Base-by-base conservation (phyloP, 2,113 vertebrate species). In the Anarhynchus alexandrinus region DNA sequence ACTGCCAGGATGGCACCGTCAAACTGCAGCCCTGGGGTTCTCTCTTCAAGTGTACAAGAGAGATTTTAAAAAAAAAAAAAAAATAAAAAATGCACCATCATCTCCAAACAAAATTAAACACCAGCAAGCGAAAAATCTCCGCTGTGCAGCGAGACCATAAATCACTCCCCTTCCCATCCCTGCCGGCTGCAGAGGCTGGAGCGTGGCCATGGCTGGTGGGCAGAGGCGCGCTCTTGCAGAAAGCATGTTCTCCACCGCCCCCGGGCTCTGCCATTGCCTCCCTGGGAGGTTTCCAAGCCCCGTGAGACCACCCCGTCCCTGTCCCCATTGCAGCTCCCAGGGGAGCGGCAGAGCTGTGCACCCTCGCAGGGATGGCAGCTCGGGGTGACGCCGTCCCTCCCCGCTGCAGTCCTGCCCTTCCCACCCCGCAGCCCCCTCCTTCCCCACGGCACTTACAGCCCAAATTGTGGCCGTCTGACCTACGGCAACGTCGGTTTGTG, bases 91-190 rank as follows among this genome's bases (percentile, higher is more conserved):
- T 10, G 21, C 42, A 59, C 15, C 38, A 38, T 32, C 72, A 45
- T 23, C 32, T 81, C 80, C 64, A 66, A 58, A 77, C 26, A 70
- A 43, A 92, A 66, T 27, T 12, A 73, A 70, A 58, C 26, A 54
- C 15, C 45, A 15, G 38, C 1, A 0, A 82, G 65, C 0, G 1
- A 71, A 77, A 71, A 64, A 49, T 55, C n/a, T 66, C 62, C 0
- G 6, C 38, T 38, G n/a, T 79, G 66, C 66, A 64, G 16, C 3
- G 16, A 67, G 69, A 81, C 11, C 52, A 73, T 21, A 18, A 49
- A 47, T 52, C 51, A 27, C 26, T 69, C 38, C 43, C 42, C 52
- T 27, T 42, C 79, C 66, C 19, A 5, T 22, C 51, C 36, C n/a
- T 0, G 8, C 58, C 0, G 0, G 86, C 51, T 0, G 1, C 47